Evolutionary conservation across 2,888 invertebrate species (phyloP).

Genomic region (Ochropleura leucogaster): DNA sequence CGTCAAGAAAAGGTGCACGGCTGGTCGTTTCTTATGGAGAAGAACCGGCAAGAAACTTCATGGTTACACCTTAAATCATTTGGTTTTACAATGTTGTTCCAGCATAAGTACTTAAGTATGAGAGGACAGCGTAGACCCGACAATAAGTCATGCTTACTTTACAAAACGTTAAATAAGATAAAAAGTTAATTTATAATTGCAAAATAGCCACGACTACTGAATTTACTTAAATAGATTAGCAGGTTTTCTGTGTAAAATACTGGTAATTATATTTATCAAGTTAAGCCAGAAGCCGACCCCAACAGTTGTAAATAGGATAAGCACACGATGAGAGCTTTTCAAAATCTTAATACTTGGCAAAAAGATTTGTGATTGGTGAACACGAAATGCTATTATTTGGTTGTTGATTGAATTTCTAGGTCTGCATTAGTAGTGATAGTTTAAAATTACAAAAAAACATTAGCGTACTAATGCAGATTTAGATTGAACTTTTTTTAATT

Average conservation of each 20-base stretch:
- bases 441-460: background rate
- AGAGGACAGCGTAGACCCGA: too few species aligned
- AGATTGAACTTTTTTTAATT: background rate
- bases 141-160: too few species aligned
- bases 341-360: background rate
- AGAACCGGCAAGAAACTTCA: too few species aligned
- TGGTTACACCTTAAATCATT: too few species aligned
- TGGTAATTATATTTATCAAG: background rate
- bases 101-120: too few species aligned
- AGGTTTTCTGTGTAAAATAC: background rate
- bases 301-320: background rate
- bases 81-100: too few species aligned
- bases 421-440: background rate
- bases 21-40: too few species aligned
- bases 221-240: too few species aligned
- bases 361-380: background rate
- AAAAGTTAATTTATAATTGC: too few species aligned
- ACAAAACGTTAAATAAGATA: too few species aligned
- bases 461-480: background rate
- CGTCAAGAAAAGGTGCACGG: too few species aligned
- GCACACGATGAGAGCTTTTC: background rate
- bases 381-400: background rate
- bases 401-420: background rate
- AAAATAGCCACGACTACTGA: background rate
- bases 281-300: background rate